Evolutionary conservation across 2,888 invertebrate genomes (phyloP), one percentile per base, ranked within the genome.

Genomic region (Agrypnus murinus): DNA sequence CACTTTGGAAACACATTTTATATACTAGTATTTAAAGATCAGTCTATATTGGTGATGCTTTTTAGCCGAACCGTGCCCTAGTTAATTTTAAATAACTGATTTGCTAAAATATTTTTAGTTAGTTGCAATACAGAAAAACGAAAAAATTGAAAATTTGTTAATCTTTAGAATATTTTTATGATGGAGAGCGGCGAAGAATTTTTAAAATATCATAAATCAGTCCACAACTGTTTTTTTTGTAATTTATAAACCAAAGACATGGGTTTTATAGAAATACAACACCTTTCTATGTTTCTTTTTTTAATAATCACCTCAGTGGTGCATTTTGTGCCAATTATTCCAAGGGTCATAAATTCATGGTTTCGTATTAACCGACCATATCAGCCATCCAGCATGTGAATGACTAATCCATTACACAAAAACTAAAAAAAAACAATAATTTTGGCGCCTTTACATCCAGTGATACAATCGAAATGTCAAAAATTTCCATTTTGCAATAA

Each of bases 51-150:
- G 48, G n/a, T 17, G 25, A 25, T 25, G 12, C 48, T 48, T 25
- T 60, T 55, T 68, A 43, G 45, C 50, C 40, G 32, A 38, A 38
- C 55, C 40, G 17, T 36, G 43, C 38, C 10, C 38, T 10, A 38
- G 3, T 8, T 9, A 34, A 34, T 12, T 12, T 10, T 38, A 38
- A 12, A 1, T 38, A n/a, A 38, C 7, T n/a, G 25, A 25, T 25
- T 25, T 25, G 25, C 25, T 25, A 25, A 25, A 25, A 25, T 25
- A 25, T 25, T 25, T 25, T 25, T 25, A 25, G 25, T 25, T 25
- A 5, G 25, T 25, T 25, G 25, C 25, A 25, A 25, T 25, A 25
- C 3, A 5, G 5, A 25, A 25, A 25, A 25, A 25, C 25, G 25
- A 25, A 25, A 5, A 25, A 25, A 3, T 5, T 25, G 5, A 25